A percentile compares a stretch with the other conserved stretches of the same genome.
Evolutionary conservation across 2,888 invertebrate genomes (phyloP).

Genomic region (Cataglyphis livida): DNA sequence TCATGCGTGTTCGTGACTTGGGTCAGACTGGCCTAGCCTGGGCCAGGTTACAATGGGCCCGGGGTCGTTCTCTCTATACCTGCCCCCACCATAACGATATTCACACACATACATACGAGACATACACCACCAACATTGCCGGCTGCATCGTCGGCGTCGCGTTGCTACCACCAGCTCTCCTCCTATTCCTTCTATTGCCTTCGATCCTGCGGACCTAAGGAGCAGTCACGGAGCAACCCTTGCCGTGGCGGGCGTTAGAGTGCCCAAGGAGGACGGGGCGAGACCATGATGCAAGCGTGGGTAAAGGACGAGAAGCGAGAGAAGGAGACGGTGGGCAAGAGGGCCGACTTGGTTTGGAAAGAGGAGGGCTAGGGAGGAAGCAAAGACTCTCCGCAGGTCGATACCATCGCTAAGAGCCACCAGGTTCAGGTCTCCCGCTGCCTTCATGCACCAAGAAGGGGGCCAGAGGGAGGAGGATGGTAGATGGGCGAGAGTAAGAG

Average conservation of each 20-base stretch:
- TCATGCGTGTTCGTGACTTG: conserved; percentile 82
- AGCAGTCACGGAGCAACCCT: conserved; percentile 81
- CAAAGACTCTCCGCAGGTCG: conserved; percentile 83
- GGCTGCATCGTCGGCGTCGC: conserved; percentile 21
- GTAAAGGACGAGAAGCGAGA: conserved; percentile 64
- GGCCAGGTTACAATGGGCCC: conserved; percentile 54
- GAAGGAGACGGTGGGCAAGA: conserved; percentile 71
- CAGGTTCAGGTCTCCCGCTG: conserved; percentile 83
- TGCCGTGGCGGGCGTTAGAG: conserved; percentile 74
- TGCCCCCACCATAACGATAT: conserved; percentile 15
- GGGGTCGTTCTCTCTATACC: conserved; percentile 54
- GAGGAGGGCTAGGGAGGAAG: conserved; percentile 74
- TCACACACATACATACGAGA: neutral
- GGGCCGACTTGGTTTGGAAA: conserved; percentile 75
- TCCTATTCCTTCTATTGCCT: conserved; percentile 64
- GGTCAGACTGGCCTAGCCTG: conserved; percentile 71
- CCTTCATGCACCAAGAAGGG: conserved; percentile 69
- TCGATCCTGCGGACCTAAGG: conserved; percentile 70
- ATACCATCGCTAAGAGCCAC: conserved; percentile 83
- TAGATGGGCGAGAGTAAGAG: conserved; percentile 57
- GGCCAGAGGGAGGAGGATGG: conserved; percentile 47
- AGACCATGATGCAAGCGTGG: conserved; percentile 59
- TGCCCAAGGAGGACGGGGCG: conserved; percentile 72
- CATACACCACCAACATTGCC: neutral
- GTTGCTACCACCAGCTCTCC: conserved; percentile 43